Base-by-base conservation (phyloP, 2,113 vertebrate species). In the Clarias gariepinus region DNA sequence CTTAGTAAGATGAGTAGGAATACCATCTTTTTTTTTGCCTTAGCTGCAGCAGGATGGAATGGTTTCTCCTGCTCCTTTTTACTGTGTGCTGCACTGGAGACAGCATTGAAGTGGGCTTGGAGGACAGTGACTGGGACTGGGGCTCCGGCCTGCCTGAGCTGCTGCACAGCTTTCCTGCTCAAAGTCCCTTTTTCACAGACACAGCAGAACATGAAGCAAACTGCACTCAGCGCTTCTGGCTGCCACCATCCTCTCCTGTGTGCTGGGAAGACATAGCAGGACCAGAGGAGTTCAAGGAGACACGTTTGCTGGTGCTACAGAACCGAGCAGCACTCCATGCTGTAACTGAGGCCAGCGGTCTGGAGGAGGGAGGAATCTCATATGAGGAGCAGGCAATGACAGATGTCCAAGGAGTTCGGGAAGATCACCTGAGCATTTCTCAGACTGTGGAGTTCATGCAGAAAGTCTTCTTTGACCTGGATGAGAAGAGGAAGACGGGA, bases 211-310 rank as follows among this genome's bases (percentile, higher is more conserved):
- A 88, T 52, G 87, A 90, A 0, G 91, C 90, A 30, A 96, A 96
- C 92, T 96, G 95, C 88, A 94, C 90, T 18, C 95, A 95, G 85
- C 93, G 91, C 58, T 95, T 95, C 91, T 94, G 92, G 94, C 87
- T 96, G 47, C 95, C 95, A 0, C 90, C 94, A 0, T 90, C 93
- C 78, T 85, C 92, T 41, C 82, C 89, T 0, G 86, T 93, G 85
- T 96, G 95, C 86, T 94, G 95, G 95, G 94, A 94, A 25, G 91
- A 94, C 88, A 87, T 94, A 10, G 95, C 90, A 1, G 93, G 89
- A 0, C 94, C 94, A 0, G 89, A 95, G 84, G 95, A 96, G 89
- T 95, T 96, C 30, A 92, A 93, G 86, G 88, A 71, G 52, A 94
- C 94, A 21, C 94, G 95, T 19, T 89, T 95, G 52, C 92, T 95